Evolutionary conservation across 2,113 vertebrate species (phyloP).

Genomic region (Poecile atricapillus): DNA sequence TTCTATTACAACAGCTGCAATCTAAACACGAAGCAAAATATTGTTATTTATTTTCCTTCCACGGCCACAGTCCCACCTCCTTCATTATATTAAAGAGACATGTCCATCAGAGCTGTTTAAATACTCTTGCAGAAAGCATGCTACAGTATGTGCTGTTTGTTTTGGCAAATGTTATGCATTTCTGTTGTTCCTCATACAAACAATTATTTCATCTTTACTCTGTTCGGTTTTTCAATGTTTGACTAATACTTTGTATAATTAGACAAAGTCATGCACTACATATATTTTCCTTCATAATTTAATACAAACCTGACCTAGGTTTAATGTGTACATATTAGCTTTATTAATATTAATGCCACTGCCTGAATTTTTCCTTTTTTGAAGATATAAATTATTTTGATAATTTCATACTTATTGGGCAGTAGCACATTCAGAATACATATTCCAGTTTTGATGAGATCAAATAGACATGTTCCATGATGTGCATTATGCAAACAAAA

Average conservation of each 20-base stretch:
- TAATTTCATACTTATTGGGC: constrained; percentile 18
- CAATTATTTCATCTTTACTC: background rate
- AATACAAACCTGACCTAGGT: background rate
- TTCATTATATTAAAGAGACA: background rate
- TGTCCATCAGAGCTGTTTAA: background rate
- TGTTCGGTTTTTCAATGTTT: background rate
- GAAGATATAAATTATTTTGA: background rate
- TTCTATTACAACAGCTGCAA: background rate
- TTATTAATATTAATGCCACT: background rate
- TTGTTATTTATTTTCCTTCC: background rate
- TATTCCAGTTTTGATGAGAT: constrained; percentile 12
- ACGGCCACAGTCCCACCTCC: background rate
- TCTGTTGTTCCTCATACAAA: background rate
- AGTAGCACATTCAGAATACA: background rate
- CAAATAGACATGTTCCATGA: constrained; percentile 3
- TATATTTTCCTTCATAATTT: constrained; percentile 5
- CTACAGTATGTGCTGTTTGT: background rate
- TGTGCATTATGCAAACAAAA: constrained; percentile 43
- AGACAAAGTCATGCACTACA: background rate
- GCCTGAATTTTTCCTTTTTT: background rate
- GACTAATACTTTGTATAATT: background rate
- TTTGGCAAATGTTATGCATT: background rate
- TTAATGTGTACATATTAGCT: background rate
- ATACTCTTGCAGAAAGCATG: background rate
- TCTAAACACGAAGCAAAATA: background rate